Percentiles rank a stretch among this genome's conserved stretches.
These are phyloP conservation scores for Cydia pomonella DNA, from an alignment of 1,140 invertebrate species.

Conservation along the genomic window DNA sequence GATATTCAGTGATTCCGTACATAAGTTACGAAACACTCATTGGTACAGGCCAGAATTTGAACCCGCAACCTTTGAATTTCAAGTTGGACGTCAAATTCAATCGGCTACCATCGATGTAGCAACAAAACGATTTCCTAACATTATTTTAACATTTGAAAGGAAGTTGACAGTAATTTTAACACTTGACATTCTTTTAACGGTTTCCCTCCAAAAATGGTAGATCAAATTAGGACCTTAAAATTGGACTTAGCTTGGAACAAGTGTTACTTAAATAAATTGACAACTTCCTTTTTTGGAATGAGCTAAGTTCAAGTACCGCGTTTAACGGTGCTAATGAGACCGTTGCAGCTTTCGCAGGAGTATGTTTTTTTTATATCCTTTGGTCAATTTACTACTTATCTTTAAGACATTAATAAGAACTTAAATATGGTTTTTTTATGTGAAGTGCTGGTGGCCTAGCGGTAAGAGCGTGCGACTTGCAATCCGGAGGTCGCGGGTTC, in stretches of 20 bases:
- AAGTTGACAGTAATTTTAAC: background rate
- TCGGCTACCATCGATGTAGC: background rate
- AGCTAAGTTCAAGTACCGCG: background rate
- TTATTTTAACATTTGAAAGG: background rate
- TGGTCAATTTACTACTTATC: no score
- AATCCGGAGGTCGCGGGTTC: no score
- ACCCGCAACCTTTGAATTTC: no score
- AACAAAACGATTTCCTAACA: background rate
- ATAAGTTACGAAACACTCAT: no score
- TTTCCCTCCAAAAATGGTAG: background rate
- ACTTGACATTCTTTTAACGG: background rate
- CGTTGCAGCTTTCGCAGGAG: no score
- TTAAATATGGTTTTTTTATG: no score
- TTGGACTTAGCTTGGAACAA: background rate
- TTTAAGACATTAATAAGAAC: no score
- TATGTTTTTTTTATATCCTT: no score
- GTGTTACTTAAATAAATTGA: background rate
- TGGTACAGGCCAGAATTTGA: no score
- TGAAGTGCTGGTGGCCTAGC: no score
- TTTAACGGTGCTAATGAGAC: background rate
- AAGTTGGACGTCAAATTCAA: background rate
- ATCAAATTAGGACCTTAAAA: background rate
- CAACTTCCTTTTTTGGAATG: constrained; percentile 2
- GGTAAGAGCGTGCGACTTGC: no score
- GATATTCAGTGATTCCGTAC: no score